A percentile compares a stretch with the other conserved stretches of the same genome.
These are phyloP conservation scores for Drosophila anomalata DNA, from an alignment of 2,888 invertebrate species.

Conservation along the genomic window DNA sequence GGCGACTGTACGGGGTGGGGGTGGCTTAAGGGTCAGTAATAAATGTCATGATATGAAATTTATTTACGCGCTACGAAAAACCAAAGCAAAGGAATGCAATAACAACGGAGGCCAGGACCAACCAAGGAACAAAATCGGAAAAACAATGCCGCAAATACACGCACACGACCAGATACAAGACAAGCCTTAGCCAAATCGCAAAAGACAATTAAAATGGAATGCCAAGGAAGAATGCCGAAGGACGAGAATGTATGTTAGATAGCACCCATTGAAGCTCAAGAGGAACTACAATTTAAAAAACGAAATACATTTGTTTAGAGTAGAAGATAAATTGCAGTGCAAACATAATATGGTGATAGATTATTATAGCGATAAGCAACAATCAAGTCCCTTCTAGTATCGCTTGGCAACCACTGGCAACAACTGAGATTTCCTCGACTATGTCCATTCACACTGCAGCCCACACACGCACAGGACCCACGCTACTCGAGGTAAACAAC, in stretches of 20 bases:
- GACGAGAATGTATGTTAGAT: conserved; percentile 24
- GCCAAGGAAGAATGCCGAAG: conserved; percentile 45
- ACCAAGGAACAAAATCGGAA: conserved; percentile 25
- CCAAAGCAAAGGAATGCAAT: conserved; percentile 73
- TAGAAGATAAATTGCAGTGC: neutral
- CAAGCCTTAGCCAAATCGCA: conserved; percentile 44
- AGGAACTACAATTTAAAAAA: conserved; percentile 5
- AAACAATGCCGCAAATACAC: conserved; percentile 43
- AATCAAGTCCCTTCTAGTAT: neutral
- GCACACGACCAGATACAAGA: conserved; percentile 42
- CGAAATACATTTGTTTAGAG: neutral
- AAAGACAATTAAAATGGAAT: conserved; percentile 57
- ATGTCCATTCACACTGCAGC: conserved; percentile 4
- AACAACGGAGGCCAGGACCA: conserved; percentile 50
- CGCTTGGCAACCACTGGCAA: neutral
- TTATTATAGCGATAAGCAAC: neutral
- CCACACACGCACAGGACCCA: conserved; percentile 3
- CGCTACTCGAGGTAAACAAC: conserved; percentile 27
- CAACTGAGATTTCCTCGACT: conserved; percentile 1
- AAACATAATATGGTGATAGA: neutral
- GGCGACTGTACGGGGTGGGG: conserved; percentile 34
- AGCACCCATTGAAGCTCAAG: conserved; percentile 10
- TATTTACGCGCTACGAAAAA: conserved; percentile 78
- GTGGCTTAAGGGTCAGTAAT: conserved; percentile 76
- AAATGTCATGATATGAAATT: conserved; percentile 80